Base-by-base conservation (phyloP, 2,888 invertebrate genomes). In the Drosophila bunnanda region DNA sequence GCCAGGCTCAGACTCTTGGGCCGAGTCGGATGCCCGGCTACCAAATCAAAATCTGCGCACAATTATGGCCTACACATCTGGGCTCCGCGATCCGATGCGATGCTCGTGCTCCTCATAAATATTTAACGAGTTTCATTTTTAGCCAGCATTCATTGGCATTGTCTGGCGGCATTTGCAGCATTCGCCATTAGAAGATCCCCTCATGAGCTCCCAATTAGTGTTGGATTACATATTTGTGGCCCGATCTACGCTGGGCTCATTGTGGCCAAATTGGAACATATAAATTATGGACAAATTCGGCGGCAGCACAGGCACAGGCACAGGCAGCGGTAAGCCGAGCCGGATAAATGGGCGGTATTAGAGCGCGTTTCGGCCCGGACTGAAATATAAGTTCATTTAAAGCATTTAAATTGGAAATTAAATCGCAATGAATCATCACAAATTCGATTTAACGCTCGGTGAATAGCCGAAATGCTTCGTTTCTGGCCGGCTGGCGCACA, bases 1-100 rank as follows among this genome's bases (percentile, higher is more conserved):
- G 44, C 66, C 67, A 44, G 30, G 30, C 20, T 22, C 36, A 17
- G 17, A 9, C 22, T 15, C n/a, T 17, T n/a, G 22, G 43, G 10
- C 10, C 39, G 17, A 17, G 48, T 36, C 41, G 57, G 38, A 38
- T 57, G 36, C 52, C 75, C 44, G 82, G 82, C 87, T 50, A 75
- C 71, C 85, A 89, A 83, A 89, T 89, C 88, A 84, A 84, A 87
- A 87, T 84, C 88, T 89, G 85, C 89, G 89, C 89, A 89, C 83
- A 84, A 89, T 84, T 84, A 89, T 89, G 88, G 89, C 74, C 86
- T 89, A 89, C 89, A 89, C 83, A 84, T 89, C 83, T 84, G 89
- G 89, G 32, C 50, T 9, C 32, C 15, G 50, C 50, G 50, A 52
- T 52, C 50, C 50, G 50, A 52, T 50, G 58, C 67, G 86, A 76